Evolutionary conservation across 2,113 vertebrate species (phyloP), one percentile per base, ranked within the genome.

Genomic region (Pedetes capensis): DNA sequence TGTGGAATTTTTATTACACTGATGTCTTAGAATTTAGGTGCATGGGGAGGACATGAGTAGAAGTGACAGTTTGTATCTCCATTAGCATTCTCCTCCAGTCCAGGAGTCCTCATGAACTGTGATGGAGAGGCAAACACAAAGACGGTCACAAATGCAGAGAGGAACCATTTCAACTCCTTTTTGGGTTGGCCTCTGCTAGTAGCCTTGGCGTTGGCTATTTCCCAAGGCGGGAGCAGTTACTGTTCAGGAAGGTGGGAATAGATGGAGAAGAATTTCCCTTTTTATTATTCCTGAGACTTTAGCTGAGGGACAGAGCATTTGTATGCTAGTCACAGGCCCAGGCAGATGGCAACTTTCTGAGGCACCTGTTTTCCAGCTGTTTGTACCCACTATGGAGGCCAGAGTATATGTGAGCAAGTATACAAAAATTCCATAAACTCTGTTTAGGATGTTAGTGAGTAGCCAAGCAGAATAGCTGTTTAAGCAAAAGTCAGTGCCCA

Each of bases 301-400:
- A 51, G 22, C 90, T 90, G 49, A 83, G 61, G 89, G 44, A 93
- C 13, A 72, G 59, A 78, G 13, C 47, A 90, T 97, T 94, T 95
- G 44, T 85, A 96, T 94, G 85, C 95, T 76, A 82, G 90, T 95
- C 92, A 94, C 78, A 89, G 69, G 78, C 81, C 84, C 78, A 82
- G 82, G 86, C 96, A 97, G 88, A 95, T 95, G 97, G 96, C 34
- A 85, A 49, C 59, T 96, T 96, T 95, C 51, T 29, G 63, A 96
- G 74, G 82, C 88, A 95, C 95, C 88, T 96, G 92, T 86, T 93
- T 96, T 95, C 95, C 94, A 97, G 97, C 97, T 96, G 97, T 96
- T 92, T 81, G 79, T 42, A 71, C 57, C 68, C 44, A 59, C 81
- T n/a, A 47, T 68, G 88, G 95, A 97, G 93, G 74, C 82, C 64